Base-by-base conservation (phyloP, 2,888 invertebrate species). In the Cryptosula pallasiana region DNA sequence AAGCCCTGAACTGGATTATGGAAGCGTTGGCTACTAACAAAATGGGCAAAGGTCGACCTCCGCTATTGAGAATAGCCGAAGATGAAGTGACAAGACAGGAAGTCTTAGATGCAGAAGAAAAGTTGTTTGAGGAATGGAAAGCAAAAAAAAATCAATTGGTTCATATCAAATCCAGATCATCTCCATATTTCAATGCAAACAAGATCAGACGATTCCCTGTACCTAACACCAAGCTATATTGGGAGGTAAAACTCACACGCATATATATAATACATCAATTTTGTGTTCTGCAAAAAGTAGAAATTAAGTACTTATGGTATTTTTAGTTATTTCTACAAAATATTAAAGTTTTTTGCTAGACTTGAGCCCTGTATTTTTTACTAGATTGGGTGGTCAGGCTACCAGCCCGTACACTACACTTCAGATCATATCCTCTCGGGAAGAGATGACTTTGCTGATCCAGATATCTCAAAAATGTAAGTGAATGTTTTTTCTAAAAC, bases 1-100 rank as follows among this genome's bases (percentile, higher is more conserved):
- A 77, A 35, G 80, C 80, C 0, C 73, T 82, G 69, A 75, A 80
- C 71, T 81, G 81, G 80, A 81, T 82, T 29, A 78, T 81, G 72
- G 72, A 76, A 16, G 75, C 78, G 0, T 73, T 82, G 76, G 72
- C 78, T 69, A 77, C 79, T 35, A 77, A 76, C 69, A 76, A 77
- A 16, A 69, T 76, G 71, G 75, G 73, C 1, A 74, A 73, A 32
- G 71, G 71, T 29, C 71, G 35, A 3, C 71, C 71, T 1, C 77
- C 78, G 0, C 5, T 72, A 16, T 69, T 79, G 69, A 75, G 74
- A 32, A 20, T 75, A 77, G 36, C 69, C 76, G 1, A 75, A 74
- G 55, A 71, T 70, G 54, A 34, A 69, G 23, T 71, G 71, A 55
- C 71, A 76, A 69, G 72, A 75, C 73, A 75, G 77, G 77, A 69